Percentiles rank a stretch among this genome's conserved stretches.
These are phyloP conservation scores for Drosophila imparisetae DNA, from an alignment of 2,888 invertebrate genomes.

Conservation along the genomic window DNA sequence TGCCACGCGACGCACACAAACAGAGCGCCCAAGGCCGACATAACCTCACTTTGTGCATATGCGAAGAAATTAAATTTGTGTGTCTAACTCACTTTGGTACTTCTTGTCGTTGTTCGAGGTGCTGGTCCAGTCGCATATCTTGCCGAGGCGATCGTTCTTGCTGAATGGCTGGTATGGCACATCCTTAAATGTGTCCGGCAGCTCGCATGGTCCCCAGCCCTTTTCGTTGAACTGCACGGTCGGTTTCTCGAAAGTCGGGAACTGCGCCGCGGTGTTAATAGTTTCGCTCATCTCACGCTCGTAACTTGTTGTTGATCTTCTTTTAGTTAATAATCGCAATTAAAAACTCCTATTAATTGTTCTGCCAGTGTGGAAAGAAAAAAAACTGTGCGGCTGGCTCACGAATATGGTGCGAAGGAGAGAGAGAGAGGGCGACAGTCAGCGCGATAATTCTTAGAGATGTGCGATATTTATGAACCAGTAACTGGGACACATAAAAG, in stretches of 20 bases:
- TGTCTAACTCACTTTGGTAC: conserved; percentile 88
- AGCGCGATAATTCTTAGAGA: conserved; percentile 49
- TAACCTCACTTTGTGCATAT: conserved; percentile 73
- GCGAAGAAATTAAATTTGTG: conserved; percentile 2
- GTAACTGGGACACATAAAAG: conserved; percentile 1
- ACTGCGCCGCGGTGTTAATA: conserved; percentile 77
- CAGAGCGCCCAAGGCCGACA: conserved; percentile 40
- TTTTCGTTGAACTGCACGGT: conserved; percentile 84
- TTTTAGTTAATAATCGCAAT: conserved; percentile 25
- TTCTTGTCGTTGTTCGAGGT: conserved; percentile 97
- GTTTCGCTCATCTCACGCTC: conserved; percentile 77
- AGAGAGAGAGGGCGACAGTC: conserved; percentile 26
- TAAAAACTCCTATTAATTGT: conserved; percentile 14
- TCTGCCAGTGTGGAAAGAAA: conserved; percentile 30
- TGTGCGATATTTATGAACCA: conserved; percentile 11
- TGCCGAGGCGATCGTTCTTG: conserved; percentile 98
- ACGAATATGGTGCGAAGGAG: conserved; percentile 54
- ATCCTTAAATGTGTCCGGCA: conserved; percentile 89
- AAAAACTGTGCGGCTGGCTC: conserved; percentile 35
- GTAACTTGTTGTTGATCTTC: conserved; percentile 10
- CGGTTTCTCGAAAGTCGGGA: conserved; percentile 83
- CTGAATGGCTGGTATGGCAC: conserved; percentile 99
- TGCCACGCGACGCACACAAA: conserved; percentile 80
- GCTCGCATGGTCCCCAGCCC: conserved; percentile 99
- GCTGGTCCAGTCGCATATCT: conserved; percentile 99